Evolutionary conservation across 2,113 vertebrate species (phyloP).

Genomic region (Megaleporinus macrocephalus): DNA sequence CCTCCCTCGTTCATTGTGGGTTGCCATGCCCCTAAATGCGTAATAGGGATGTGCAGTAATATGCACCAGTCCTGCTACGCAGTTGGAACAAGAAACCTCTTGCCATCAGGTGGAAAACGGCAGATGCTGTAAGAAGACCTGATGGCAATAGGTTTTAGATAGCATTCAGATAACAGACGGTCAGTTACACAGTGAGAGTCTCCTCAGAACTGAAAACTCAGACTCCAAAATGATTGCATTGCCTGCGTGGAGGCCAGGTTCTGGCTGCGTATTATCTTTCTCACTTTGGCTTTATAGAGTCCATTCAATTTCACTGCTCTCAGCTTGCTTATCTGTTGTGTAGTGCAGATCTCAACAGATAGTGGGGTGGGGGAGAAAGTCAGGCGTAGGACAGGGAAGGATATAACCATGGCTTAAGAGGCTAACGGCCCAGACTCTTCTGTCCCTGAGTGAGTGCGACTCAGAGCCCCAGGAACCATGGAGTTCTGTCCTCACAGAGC

Average conservation of each 20-base stretch:
- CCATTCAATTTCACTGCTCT: neutral
- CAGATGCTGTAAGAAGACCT: slow-evolving; percentile 4
- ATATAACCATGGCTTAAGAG: slow-evolving; percentile 71
- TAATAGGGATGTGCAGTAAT: neutral
- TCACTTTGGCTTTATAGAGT: neutral
- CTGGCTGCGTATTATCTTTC: neutral
- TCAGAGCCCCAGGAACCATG: slow-evolving; percentile 82
- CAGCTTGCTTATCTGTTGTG: slow-evolving; percentile 6
- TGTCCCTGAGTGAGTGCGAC: slow-evolving; percentile 10
- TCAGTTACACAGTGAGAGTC: neutral
- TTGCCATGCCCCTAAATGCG: too few relatives aligned
- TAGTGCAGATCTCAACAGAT: slow-evolving; percentile 9
- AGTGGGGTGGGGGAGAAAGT: neutral
- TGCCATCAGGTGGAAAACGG: neutral
- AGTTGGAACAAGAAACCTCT: neutral
- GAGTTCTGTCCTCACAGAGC: slow-evolving; percentile 96
- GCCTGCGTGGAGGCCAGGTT: neutral
- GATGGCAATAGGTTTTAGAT: neutral
- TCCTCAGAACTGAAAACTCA: neutral
- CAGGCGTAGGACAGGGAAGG: neutral
- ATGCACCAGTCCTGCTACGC: neutral
- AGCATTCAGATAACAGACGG: neutral
- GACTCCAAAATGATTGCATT: neutral
- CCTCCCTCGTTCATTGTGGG: neutral
- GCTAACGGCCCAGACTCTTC: slow-evolving; percentile 38